Conservation (phyloP, 2,797 vertebrate genomes). For the Parotocinclus haroldoi region DNA sequence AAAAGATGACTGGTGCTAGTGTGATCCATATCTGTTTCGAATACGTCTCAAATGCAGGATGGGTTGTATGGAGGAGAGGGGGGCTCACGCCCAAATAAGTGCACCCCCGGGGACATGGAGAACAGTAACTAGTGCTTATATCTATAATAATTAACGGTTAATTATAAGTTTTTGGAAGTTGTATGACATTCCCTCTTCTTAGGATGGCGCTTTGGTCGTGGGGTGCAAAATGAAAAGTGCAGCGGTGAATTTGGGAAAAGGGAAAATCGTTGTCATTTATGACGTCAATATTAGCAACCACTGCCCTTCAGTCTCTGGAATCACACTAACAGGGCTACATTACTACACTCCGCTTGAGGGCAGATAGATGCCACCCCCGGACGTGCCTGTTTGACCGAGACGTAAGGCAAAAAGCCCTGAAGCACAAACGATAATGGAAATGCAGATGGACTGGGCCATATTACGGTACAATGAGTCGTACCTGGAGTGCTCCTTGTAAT, state of each 20-base stretch:
- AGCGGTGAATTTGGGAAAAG: background rate
- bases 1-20: slow-evolving; percentile 95
- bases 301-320: slow-evolving; percentile 23
- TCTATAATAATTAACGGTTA: too few relatives aligned
- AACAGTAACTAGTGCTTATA: too few relatives aligned
- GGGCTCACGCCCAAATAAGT: background rate
- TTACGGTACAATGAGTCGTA: too few relatives aligned
- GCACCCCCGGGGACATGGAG: background rate
- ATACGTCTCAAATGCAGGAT: slow-evolving; percentile 50
- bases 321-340: slow-evolving; percentile 35
- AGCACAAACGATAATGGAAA: too few relatives aligned
- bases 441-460: too few relatives aligned
- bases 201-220: slow-evolving; percentile 5
- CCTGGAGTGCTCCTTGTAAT: too few relatives aligned
- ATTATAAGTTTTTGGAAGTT: too few relatives aligned
- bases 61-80: slow-evolving; percentile 67
- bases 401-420: too few relatives aligned
- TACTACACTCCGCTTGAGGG: too few relatives aligned
- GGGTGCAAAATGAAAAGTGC: slow-evolving; percentile 3
- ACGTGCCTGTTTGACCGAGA: too few relatives aligned
- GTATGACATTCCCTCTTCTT: slow-evolving; percentile 9
- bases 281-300: slow-evolving; percentile 3
- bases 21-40: slow-evolving; percentile 2
- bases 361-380: too few relatives aligned
- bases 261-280: slow-evolving; percentile 17